Evolutionary conservation across 2,797 vertebrate genomes (phyloP).

Genomic region (Agapornis canus): DNA sequence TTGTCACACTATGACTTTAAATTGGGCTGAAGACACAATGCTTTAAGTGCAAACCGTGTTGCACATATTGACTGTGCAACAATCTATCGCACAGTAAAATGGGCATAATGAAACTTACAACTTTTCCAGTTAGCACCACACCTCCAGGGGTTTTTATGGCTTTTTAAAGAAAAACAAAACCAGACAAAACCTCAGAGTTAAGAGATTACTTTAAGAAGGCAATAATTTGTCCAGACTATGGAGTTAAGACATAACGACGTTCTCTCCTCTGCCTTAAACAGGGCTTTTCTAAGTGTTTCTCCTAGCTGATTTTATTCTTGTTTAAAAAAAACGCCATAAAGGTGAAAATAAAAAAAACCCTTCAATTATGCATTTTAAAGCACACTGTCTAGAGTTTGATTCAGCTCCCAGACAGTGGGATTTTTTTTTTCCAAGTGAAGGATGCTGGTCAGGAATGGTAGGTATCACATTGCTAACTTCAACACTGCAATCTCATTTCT

Average conservation of each 20-base stretch:
- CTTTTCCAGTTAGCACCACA: neutral
- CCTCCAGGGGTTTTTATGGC: neutral
- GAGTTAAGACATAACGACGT: neutral
- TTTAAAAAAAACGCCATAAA: neutral
- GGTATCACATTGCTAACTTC: slow-evolving; percentile 29
- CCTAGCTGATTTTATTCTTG: neutral
- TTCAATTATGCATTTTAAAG: slow-evolving; percentile 23
- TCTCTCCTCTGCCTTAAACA: neutral
- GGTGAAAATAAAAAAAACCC: neutral
- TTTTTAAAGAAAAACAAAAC: neutral
- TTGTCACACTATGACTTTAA: neutral
- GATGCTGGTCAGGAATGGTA: neutral
- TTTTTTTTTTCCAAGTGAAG: neutral
- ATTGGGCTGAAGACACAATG: neutral
- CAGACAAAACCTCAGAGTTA: neutral
- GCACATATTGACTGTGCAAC: neutral
- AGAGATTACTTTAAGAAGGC: neutral
- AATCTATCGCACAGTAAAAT: neutral
- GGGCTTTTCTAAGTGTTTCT: neutral
- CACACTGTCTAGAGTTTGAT: slow-evolving; percentile 1
- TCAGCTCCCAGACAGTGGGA: neutral
- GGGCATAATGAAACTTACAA: neutral
- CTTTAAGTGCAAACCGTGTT: neutral
- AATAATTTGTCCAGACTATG: neutral
- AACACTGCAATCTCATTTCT: neutral